Conservation (phyloP, 1,140 invertebrate species). For the Micrasema longulum region DNA sequence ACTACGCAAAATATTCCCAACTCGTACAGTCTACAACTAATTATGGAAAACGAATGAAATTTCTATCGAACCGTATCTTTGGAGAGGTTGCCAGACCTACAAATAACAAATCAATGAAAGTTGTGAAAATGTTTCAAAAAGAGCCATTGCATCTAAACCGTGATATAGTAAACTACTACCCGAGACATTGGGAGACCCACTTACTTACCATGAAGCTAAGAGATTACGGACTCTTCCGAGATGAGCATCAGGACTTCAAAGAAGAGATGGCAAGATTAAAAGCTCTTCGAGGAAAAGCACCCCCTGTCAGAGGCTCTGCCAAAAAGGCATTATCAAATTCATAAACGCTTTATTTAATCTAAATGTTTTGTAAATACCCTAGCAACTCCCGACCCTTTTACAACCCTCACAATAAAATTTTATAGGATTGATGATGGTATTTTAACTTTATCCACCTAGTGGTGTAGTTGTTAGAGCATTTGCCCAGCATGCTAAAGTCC, state of each 20-base stretch:
- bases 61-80: constrained; percentile 90
- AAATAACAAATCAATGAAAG: constrained; percentile 81
- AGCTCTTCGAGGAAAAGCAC: constrained; percentile 82
- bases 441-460: too few species aligned
- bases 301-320: constrained; percentile 69
- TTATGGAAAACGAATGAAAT: constrained; percentile 88
- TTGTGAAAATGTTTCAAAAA: constrained; percentile 83
- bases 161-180: constrained; percentile 88
- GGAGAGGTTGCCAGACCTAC: constrained; percentile 86
- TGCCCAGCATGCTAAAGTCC: too few species aligned
- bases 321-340: too few species aligned
- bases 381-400: too few species aligned
- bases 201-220: constrained; percentile 78
- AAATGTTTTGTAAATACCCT: too few species aligned
- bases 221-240: constrained; percentile 84
- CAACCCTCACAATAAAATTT: too few species aligned
- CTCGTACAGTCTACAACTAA: constrained; percentile 77
- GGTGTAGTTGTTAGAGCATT: too few species aligned
- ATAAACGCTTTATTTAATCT: too few species aligned
- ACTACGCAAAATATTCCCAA: constrained; percentile 76
- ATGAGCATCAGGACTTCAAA: constrained; percentile 93
- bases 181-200: constrained; percentile 82
- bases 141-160: constrained; percentile 80
- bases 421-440: too few species aligned
- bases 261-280: constrained; percentile 88